Conservation (phyloP, 2,113 vertebrate genomes). For the Amblyopsis rosae region DNA sequence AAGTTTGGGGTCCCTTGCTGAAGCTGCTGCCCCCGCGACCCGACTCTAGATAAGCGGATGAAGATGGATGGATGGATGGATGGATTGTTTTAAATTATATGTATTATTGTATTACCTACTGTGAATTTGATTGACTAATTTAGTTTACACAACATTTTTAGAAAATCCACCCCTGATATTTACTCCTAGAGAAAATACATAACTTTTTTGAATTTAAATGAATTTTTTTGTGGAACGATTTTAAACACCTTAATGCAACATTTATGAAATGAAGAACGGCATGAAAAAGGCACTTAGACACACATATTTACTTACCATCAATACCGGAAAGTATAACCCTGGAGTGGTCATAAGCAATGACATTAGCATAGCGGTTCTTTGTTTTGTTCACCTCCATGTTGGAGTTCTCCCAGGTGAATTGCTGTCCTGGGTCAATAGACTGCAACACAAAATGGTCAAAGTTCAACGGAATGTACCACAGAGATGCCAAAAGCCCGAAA, state of each 20-base stretch:
- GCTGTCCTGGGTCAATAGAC: conserved; percentile 96
- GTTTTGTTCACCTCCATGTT: conserved; percentile 99
- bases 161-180: too few relatives aligned
- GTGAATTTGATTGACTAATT: too few relatives aligned
- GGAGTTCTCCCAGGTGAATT: conserved; percentile 98
- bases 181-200: not conserved
- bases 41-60: too few relatives aligned
- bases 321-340: conserved; percentile 91
- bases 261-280: not conserved
- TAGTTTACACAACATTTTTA: too few relatives aligned
- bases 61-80: too few relatives aligned
- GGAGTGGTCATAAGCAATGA: conserved; percentile 97
- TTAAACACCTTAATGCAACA: not conserved
- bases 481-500: not conserved
- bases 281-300: conserved; percentile 8
- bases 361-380: conserved; percentile 99
- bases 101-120: too few relatives aligned
- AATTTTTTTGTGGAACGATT: not conserved
- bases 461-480: not conserved
- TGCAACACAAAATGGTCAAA: conserved; percentile 64
- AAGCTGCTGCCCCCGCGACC: too few relatives aligned
- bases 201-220: not conserved
- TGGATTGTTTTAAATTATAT: too few relatives aligned
- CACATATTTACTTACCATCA: conserved; percentile 83
- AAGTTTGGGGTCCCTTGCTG: too few relatives aligned